A percentile compares a stretch with the other conserved stretches of the same genome.
Evolutionary conservation across 2,113 vertebrate genomes (phyloP).

Genomic region (Tyrannus savana): DNA sequence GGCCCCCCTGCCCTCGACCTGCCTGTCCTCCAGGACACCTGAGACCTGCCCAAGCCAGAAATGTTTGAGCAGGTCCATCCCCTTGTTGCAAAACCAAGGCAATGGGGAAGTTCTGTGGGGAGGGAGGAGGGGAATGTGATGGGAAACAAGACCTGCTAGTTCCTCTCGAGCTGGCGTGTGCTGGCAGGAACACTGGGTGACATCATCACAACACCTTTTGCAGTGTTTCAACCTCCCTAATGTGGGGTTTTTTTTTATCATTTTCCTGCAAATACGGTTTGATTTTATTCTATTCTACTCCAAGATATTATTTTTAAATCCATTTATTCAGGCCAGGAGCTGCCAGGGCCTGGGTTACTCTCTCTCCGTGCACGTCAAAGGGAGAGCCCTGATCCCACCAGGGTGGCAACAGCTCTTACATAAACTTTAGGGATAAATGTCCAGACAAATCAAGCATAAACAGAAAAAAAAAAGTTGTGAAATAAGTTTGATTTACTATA

Average conservation of each 20-base stretch:
- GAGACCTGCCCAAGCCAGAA: slow-evolving; percentile 22
- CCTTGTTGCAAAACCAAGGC: slow-evolving; percentile 42
- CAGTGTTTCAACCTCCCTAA: neutral
- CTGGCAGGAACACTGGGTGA: neutral
- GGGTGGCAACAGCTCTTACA: neutral
- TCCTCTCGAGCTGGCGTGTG: neutral
- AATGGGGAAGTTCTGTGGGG: neutral
- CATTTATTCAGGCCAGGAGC: neutral
- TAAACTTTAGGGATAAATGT: neutral
- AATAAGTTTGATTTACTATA: neutral
- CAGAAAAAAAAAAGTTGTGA: neutral
- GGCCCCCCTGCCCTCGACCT: neutral
- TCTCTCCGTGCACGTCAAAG: neutral
- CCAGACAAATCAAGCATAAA: neutral
- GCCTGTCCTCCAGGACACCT: rapidly evolving
- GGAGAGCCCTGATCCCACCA: neutral
- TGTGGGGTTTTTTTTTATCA: neutral
- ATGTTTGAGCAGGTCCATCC: slow-evolving; percentile 21
- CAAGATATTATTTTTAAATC: neutral
- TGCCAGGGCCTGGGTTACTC: neutral
- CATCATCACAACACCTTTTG: neutral
- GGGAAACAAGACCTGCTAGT: slow-evolving; percentile 7
- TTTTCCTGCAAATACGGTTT: neutral
- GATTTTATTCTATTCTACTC: neutral
- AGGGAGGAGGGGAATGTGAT: neutral